These are phyloP conservation scores for Dinothrombium tinctorium DNA, from an alignment of 1,140 invertebrate genomes.

Conservation along the genomic window DNA sequence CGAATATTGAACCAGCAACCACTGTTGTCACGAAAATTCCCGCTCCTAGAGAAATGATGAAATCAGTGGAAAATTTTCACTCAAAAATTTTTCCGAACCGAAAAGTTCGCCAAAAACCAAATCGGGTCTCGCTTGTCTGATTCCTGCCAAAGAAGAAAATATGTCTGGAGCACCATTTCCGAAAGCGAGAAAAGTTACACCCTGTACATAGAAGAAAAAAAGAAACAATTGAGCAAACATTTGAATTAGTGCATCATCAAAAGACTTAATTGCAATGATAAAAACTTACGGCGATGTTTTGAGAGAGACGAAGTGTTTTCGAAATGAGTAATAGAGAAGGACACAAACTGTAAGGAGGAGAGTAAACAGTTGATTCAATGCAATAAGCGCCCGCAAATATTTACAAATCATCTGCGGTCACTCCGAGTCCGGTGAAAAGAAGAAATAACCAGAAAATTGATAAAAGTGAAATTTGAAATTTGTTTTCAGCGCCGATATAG, in stretches of 20 bases:
- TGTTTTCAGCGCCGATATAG: too few relatives aligned
- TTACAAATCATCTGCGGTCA: slow-evolving; percentile 10
- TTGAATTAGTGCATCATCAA: not conserved
- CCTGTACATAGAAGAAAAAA: slow-evolving; percentile 17
- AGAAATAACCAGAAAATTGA: slow-evolving; percentile 1
- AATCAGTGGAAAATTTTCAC: not conserved
- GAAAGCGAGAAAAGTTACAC: slow-evolving; percentile 50
- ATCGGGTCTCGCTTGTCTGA: slow-evolving; percentile 26
- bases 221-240: slow-evolving; percentile 7
- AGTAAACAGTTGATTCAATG: slow-evolving; percentile 4
- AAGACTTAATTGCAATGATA: slow-evolving; percentile 4
- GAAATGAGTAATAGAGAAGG: slow-evolving; percentile 39
- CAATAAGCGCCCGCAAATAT: not conserved
- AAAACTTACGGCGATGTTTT: slow-evolving; percentile 34
- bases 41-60: slow-evolving; percentile 9
- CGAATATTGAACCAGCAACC: slow-evolving; percentile 33
- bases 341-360: slow-evolving; percentile 26
- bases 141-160: slow-evolving; percentile 34
- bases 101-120: slow-evolving; percentile 33
- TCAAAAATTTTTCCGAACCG: slow-evolving; percentile 20
- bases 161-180: slow-evolving; percentile 56
- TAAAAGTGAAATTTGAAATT: too few relatives aligned
- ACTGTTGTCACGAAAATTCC: slow-evolving; percentile 42
- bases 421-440: slow-evolving; percentile 4
- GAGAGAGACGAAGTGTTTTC: slow-evolving; percentile 33